A percentile compares a stretch with the other conserved stretches of the same genome.
phyloP scores from a whole-genome alignment of 2,888 invertebrate species.

The Sarcophaga subvicina region DNA sequence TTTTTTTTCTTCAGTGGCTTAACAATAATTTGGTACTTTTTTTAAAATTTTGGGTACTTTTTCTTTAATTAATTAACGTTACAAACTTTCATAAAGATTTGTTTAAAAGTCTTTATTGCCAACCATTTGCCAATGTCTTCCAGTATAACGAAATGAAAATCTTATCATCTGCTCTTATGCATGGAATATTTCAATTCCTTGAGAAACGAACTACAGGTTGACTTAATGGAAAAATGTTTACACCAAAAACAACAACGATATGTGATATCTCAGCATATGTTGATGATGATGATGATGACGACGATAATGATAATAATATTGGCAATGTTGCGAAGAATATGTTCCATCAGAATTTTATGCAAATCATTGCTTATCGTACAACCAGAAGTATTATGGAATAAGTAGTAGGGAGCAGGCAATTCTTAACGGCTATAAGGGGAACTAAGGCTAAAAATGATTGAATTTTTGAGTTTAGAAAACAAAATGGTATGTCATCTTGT shows the following conservation, averaged over 20 bases:
- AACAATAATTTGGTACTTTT: too few relatives aligned
- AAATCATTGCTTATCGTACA: constrained; percentile 16
- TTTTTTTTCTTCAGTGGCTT: too few relatives aligned
- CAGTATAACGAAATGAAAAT: not conserved
- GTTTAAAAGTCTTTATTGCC: too few relatives aligned
- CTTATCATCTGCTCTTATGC: not conserved
- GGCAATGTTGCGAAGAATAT: not conserved
- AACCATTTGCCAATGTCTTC: not conserved
- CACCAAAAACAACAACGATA: not conserved
- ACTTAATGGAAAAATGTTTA: constrained; percentile 7
- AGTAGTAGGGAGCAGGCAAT: not conserved
- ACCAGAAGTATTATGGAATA: not conserved
- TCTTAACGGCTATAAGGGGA: not conserved
- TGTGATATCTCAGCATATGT: not conserved
- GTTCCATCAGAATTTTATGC: constrained; percentile 17
- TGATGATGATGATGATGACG: not conserved
- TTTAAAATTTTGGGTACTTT: too few relatives aligned
- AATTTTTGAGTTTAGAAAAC: too few relatives aligned
- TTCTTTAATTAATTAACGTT: too few relatives aligned
- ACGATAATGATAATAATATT: not conserved
- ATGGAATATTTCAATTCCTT: not conserved
- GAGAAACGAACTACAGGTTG: constrained; percentile 9
- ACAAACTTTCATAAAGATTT: too few relatives aligned
- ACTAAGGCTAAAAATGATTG: too few relatives aligned
- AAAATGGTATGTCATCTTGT: too few relatives aligned